phyloP scores from a whole-genome alignment of 2,888 invertebrate species.

The Terebella lapidaria region DNA sequence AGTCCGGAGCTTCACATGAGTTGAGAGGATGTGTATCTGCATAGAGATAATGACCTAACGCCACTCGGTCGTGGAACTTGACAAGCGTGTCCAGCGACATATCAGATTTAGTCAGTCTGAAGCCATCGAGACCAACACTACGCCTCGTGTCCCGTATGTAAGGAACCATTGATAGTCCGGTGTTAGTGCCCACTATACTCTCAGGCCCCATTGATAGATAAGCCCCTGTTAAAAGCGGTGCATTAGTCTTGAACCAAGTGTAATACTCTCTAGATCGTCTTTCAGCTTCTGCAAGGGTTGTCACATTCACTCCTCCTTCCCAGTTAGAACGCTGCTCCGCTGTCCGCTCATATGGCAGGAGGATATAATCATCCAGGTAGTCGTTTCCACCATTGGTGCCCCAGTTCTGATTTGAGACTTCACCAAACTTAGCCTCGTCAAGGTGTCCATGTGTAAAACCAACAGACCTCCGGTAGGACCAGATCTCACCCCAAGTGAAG shows the following conservation, averaged over 20 bases:
- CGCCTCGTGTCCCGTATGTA: slow-evolving; percentile 22
- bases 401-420: slow-evolving; percentile 24
- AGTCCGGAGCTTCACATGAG: slow-evolving; percentile 16
- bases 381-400: slow-evolving; percentile 18
- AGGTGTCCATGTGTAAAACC: slow-evolving; percentile 4
- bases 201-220: slow-evolving; percentile 9
- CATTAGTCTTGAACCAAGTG: slow-evolving; percentile 11
- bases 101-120: slow-evolving; percentile 14
- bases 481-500: slow-evolving; percentile 15
- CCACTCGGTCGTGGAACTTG: slow-evolving; percentile 19
- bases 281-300: slow-evolving; percentile 12
- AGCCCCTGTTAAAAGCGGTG: background rate
- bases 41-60: slow-evolving; percentile 17
- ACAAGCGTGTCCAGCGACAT: slow-evolving; percentile 4
- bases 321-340: slow-evolving; percentile 10
- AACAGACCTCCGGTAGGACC: slow-evolving; percentile 20
- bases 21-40: slow-evolving; percentile 14
- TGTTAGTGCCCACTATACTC: slow-evolving; percentile 9
- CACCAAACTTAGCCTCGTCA: slow-evolving; percentile 8
- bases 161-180: slow-evolving; percentile 17
- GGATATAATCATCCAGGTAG: slow-evolving; percentile 12
- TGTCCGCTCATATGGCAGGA: slow-evolving; percentile 9
- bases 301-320: slow-evolving; percentile 17
- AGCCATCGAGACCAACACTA: slow-evolving; percentile 18
- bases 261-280: slow-evolving; percentile 17